Conservation (phyloP, 2,888 invertebrate species). For the Netelia virgata region DNA sequence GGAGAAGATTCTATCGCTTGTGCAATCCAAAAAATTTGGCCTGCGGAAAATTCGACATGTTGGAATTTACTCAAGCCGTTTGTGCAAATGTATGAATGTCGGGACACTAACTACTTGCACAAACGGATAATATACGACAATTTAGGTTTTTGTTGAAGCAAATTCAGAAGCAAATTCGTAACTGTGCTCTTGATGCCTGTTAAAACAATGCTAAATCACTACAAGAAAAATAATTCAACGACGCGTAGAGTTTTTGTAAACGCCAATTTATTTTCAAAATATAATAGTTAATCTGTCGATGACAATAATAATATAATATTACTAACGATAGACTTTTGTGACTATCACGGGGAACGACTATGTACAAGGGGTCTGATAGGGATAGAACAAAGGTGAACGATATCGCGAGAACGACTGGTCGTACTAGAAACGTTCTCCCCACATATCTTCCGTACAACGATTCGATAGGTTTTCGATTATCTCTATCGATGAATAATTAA, state of each 20-base stretch:
- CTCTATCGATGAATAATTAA: constrained; percentile 10
- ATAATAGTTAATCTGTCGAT: background rate
- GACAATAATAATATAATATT: constrained; percentile 47
- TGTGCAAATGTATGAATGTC: background rate
- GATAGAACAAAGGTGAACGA: constrained; percentile 40
- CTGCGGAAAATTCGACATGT: background rate
- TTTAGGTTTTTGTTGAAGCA: background rate
- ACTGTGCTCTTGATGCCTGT: too few relatives aligned
- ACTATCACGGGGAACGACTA: constrained; percentile 66
- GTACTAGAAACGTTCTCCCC: constrained; percentile 50
- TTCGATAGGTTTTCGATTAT: constrained; percentile 31
- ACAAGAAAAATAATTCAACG: background rate
- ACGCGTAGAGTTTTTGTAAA: background rate
- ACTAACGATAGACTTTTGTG: constrained; percentile 42
- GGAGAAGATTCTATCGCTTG: background rate
- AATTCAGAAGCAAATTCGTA: too few relatives aligned
- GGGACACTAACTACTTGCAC: background rate
- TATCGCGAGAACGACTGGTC: constrained; percentile 49
- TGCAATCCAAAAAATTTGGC: background rate
- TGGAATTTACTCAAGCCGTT: background rate
- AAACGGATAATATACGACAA: background rate
- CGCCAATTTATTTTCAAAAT: constrained; percentile 3
- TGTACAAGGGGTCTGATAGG: constrained; percentile 63
- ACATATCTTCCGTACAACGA: constrained; percentile 35
- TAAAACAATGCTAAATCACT: background rate